Conservation (phyloP, 2,888 invertebrate genomes). For the Strigamia transsilvanica region DNA sequence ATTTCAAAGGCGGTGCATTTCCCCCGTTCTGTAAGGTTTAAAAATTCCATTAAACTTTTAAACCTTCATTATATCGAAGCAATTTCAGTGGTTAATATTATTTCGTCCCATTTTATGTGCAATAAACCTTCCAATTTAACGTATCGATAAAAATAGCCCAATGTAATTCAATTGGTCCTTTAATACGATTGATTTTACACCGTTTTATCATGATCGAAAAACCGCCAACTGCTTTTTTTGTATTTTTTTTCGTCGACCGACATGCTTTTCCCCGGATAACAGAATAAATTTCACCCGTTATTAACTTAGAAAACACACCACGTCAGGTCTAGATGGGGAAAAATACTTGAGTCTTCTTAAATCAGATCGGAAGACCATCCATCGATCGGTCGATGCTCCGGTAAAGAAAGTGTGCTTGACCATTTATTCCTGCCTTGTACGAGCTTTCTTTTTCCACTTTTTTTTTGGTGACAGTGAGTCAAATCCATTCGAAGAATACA, state of each 20-base stretch:
- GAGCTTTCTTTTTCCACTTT: neutral
- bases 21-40: neutral
- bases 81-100: neutral
- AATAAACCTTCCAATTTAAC: neutral
- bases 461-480: neutral
- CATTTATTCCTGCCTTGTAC: neutral
- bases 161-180: conserved; percentile 23
- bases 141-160: conserved; percentile 27
- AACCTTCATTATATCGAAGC: neutral
- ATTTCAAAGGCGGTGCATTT: conserved; percentile 16
- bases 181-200: conserved; percentile 22
- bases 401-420: neutral
- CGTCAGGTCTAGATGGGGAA: neutral
- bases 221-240: neutral
- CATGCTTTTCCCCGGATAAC: neutral
- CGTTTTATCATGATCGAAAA: neutral
- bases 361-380: conserved; percentile 5
- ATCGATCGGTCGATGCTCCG: conserved; percentile 27
- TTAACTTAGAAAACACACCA: conserved; percentile 16
- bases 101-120: neutral
- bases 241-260: neutral
- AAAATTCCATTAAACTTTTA: conserved; percentile 18
- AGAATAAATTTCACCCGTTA: conserved; percentile 39
- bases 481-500: neutral
- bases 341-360: neutral